Evolutionary conservation across 2,797 vertebrate genomes (phyloP).

Genomic region (Poecilia picta): DNA sequence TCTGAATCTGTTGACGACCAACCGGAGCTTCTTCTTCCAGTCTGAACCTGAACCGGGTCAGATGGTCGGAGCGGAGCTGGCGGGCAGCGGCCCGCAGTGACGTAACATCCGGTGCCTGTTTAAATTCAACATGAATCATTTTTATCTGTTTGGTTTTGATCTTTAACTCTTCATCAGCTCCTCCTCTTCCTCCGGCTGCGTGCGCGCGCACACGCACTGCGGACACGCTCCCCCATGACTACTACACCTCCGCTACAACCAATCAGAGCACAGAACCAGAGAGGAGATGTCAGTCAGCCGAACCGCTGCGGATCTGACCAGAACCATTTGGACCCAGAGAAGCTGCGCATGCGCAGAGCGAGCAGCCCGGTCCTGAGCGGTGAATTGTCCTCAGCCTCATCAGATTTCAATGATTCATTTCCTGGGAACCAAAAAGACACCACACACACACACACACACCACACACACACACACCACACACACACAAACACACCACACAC

Average conservation of each 20-base stretch:
- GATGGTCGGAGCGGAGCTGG: too few species aligned
- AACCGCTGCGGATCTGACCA: background rate
- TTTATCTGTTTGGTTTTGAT: too few species aligned
- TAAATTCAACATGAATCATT: too few species aligned
- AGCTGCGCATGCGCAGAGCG: background rate
- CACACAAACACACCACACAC: too few species aligned
- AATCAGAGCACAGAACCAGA: constrained; percentile 2
- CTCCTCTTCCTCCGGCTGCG: background rate
- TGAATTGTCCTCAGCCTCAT: constrained; percentile 28
- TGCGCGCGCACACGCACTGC: constrained; percentile 1
- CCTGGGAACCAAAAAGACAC: constrained; percentile 31
- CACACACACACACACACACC: too few species aligned
- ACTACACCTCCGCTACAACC: background rate
- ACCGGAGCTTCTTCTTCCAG: too few species aligned
- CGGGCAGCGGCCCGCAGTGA: too few species aligned
- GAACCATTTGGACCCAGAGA: background rate
- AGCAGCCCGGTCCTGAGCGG: constrained; percentile 15
- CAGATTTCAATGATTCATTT: constrained; percentile 60
- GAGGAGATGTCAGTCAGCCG: background rate
- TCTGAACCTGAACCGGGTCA: background rate
- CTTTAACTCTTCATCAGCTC: too few species aligned
- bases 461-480: too few species aligned
- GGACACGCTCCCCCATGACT: constrained; percentile 18
- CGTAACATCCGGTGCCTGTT: too few species aligned
- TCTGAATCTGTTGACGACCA: background rate